A percentile compares a stretch with the other conserved stretches of the same genome.
phyloP scores from a whole-genome alignment of 2,797 vertebrate genomes.

The Mallotus villosus region DNA sequence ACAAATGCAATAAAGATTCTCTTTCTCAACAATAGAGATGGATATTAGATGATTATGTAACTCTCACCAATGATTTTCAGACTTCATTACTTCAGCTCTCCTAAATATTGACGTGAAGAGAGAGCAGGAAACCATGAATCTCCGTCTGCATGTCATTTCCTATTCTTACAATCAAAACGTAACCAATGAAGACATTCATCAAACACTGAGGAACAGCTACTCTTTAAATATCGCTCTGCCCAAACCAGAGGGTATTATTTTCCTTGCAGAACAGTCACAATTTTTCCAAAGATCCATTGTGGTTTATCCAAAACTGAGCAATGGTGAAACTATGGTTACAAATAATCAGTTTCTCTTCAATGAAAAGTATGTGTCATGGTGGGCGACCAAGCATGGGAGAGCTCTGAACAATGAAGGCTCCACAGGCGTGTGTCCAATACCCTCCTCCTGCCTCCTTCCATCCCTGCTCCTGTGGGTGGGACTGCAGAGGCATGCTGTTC shows the following conservation, averaged over 20 bases:
- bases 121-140: too few relatives aligned
- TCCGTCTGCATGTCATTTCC: too few relatives aligned
- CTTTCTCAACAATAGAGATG: too few relatives aligned
- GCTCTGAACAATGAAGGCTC: conserved; percentile 61
- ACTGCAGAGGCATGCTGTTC: conserved; percentile 51
- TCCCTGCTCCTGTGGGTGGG: conserved; percentile 48
- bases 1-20: too few relatives aligned
- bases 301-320: conserved; percentile 71
- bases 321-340: conserved; percentile 84
- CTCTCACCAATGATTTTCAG: too few relatives aligned
- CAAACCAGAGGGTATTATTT: conserved; percentile 53
- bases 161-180: too few relatives aligned
- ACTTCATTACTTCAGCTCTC: too few relatives aligned
- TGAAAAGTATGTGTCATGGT: conserved; percentile 82
- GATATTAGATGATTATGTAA: too few relatives aligned
- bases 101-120: too few relatives aligned
- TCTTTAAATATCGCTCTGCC: conserved; percentile 56
- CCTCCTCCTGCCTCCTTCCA: conserved; percentile 46
- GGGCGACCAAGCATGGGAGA: conserved; percentile 77
- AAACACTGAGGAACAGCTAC: conserved; percentile 66
- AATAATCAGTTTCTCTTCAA: conserved; percentile 82
- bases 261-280: conserved; percentile 40
- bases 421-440: conserved; percentile 63
- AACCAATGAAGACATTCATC: conserved; percentile 36
- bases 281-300: conserved; percentile 64